Evolutionary conservation across 2,888 invertebrate species (phyloP).

Genomic region (Conus canariensis): DNA sequence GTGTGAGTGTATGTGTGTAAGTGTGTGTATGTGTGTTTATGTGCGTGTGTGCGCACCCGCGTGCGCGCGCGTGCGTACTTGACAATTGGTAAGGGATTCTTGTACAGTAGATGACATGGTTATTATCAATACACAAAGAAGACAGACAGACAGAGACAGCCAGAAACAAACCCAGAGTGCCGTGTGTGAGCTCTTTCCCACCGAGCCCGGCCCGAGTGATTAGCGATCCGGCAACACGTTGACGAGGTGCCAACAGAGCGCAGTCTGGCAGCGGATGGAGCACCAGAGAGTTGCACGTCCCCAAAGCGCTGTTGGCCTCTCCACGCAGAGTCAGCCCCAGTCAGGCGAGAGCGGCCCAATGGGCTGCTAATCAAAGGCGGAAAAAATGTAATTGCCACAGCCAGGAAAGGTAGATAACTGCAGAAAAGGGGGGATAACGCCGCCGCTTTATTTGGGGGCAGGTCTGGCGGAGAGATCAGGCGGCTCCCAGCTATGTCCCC

Average conservation of each 20-base stretch:
- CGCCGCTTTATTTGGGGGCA: neutral
- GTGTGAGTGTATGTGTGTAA: too few species aligned
- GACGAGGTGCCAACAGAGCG: conserved; percentile 29
- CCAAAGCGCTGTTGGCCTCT: conserved; percentile 20
- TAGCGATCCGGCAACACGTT: conserved; percentile 37
- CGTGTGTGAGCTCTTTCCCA: conserved; percentile 31
- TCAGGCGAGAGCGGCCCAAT: conserved; percentile 20
- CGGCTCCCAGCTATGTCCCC: neutral
- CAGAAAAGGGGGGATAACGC: conserved; percentile 20
- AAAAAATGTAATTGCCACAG: conserved; percentile 23
- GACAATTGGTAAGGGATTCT: too few species aligned
- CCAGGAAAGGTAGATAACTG: conserved; percentile 11
- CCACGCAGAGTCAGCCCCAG: neutral
- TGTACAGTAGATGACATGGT: neutral
- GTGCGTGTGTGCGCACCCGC: too few species aligned
- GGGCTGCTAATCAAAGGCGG: conserved; percentile 28
- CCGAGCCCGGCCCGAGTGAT: conserved; percentile 29
- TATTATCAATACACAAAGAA: neutral
- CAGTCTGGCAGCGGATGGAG: neutral
- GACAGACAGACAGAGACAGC: neutral
- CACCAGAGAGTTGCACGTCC: neutral
- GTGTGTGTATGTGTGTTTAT: too few species aligned
- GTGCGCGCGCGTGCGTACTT: too few species aligned
- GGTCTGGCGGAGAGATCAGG: neutral
- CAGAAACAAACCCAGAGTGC: neutral